Evolutionary conservation across 2,888 invertebrate genomes (phyloP).

Genomic region (Alsophila aescularia): DNA sequence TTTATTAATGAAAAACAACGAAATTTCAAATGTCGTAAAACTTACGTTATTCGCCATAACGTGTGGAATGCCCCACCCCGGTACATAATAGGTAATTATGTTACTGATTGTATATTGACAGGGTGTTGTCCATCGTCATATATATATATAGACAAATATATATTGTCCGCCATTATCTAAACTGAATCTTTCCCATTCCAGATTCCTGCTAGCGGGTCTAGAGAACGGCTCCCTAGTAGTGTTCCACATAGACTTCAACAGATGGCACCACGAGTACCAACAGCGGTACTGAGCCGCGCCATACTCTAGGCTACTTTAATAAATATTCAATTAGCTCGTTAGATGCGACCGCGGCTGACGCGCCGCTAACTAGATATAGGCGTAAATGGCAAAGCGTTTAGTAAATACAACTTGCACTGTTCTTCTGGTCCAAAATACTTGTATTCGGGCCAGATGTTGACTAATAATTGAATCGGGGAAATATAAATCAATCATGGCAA

Average conservation of each 20-base stretch:
- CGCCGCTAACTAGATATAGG: slow-evolving; percentile 17
- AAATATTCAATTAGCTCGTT: slow-evolving; percentile 43
- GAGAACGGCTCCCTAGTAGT: slow-evolving; percentile 99
- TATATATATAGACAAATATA: too few species aligned
- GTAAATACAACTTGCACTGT: slow-evolving; percentile 15
- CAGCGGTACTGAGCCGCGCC: slow-evolving; percentile 90
- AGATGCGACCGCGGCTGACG: slow-evolving; percentile 7
- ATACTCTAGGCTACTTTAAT: slow-evolving; percentile 38
- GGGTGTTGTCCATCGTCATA: too few species aligned
- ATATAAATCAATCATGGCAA: not conserved
- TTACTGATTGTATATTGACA: too few species aligned
- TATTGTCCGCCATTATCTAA: not conserved
- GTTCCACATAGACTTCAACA: slow-evolving; percentile 99
- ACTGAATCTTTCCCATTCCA: slow-evolving; percentile 61
- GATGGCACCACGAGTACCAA: slow-evolving; percentile 98
- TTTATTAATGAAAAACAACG: too few species aligned
- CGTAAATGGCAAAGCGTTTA: slow-evolving; percentile 20
- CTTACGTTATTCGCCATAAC: too few species aligned
- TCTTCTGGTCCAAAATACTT: not conserved
- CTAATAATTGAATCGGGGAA: not conserved
- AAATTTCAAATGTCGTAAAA: too few species aligned
- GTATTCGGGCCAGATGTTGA: too few species aligned
- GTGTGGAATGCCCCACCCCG: too few species aligned
- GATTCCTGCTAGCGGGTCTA: slow-evolving; percentile 97
- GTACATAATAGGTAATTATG: too few species aligned